Base-by-base conservation (phyloP, 2,888 invertebrate species). In the Apoderus coryli region DNA sequence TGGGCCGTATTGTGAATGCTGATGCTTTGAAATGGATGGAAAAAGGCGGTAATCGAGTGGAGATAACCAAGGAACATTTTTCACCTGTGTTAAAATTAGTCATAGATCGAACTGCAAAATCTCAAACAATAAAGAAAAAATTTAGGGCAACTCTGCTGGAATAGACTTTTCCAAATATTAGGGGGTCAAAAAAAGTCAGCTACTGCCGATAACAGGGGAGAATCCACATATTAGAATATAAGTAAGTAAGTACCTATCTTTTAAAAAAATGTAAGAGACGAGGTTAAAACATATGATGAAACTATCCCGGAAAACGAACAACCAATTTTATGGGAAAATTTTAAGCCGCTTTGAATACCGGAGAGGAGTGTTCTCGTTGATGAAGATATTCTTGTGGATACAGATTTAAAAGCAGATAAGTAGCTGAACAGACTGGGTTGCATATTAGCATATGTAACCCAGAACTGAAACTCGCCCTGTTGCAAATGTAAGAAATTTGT, bases 31-130 rank as follows among this genome's bases (percentile, higher is more conserved):
- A 19, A 19, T 19, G 19, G 19, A 19, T 19, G 19, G 19, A 19
- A 19, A 19, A 19, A 19, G 19, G 19, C 19, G 19, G 19, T 19
- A 19, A 19, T 19, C 19, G 19, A 19, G 19, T 19, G 19, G 19
- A 19, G 19, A 19, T 19, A 19, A 19, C 19, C 19, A n/a, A 19
- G 19, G 19, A 19, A 19, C 19, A 19, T 19, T 19, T 19, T n/a
- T 6, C 19, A 19, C 19, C n/a, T 7, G 19, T 19, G n/a, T 19
- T 19, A 19, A 19, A 19, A 19, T 19, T 19, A 19, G 19, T n/a
- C 19, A 19, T n/a, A 19, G 19, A 19, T 19, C 19, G 19, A 19
- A 19, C 19, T 19, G 19, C 19, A 6, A 19, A 19, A 19, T 19
- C 19, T n/a, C 19, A 19, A 19, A 19, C 19, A 19, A 19, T 19